Evolutionary conservation across 2,888 invertebrate genomes (phyloP), one percentile per base, ranked within the genome.

Genomic region (Lepeophtheirus nordmannii): DNA sequence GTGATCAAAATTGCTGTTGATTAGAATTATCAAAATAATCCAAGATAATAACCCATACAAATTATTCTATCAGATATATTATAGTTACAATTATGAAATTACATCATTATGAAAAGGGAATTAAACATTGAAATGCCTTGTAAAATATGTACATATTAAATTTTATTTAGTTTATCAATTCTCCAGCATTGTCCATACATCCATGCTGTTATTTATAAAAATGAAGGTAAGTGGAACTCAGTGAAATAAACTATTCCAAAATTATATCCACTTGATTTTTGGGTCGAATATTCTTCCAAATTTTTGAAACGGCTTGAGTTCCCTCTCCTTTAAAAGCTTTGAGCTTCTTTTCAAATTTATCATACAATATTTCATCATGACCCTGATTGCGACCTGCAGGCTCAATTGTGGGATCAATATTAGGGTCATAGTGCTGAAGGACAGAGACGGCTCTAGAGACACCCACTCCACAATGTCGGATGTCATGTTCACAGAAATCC

Each of bases 401-500:
- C 23, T 20, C 53, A 46, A 63, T 63, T 1, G 23, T 30, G 38
- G 59, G n/a, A 59, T 69, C 70, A 23, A 59, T 53, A 57, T 68
- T 69, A 40, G 69, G 37, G 38, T 69, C 68, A 9, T 68, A 56
- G n/a, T 67, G 65, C 12, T 70, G 69, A 14, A 76, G 70, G 8
- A 73, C 73, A 1, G 74, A 74, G 10, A 75, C 68, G 1, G 75
- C 75, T 38, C 75, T 68, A 14, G 73, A 73, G 3, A 75, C 73
- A 0, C 75, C 76, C 7, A 73, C 72, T 9, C 72, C 72, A 37
- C 69, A 67, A 73, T 89, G 88, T 60, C 85, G 80, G 58, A 91
- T 84, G 70, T 82, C 81, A 74, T 93, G 92, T 73, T 93, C 92
- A 2, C 86, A 85, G 40, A 91, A 78, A 77, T 93, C 92, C 0